Conservation (phyloP, 2,888 invertebrate species). For the Temnothorax rugatulus region DNA sequence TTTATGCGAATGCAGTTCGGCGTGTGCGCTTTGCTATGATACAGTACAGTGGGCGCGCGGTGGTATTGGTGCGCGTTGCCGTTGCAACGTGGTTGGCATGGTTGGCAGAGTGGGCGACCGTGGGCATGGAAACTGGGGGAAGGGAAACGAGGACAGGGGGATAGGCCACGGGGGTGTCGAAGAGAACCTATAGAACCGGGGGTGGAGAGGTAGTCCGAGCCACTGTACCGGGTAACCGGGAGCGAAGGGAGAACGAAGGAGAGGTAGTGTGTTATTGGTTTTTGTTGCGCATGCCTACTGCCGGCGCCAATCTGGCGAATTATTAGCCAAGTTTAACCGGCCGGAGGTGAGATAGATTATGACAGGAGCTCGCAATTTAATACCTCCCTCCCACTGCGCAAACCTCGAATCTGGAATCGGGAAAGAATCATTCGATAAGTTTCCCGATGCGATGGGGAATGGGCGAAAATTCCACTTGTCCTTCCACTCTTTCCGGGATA, state of each 20-base stretch:
- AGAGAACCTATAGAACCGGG: constrained; percentile 57
- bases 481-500: background rate
- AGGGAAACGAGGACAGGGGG: constrained; percentile 38
- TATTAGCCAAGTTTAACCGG: constrained; percentile 84
- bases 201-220: constrained; percentile 42
- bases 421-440: constrained; percentile 53
- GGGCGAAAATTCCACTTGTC: constrained; percentile 24
- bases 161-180: constrained; percentile 51
- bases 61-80: constrained; percentile 68
- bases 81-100: constrained; percentile 71
- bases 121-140: constrained; percentile 65
- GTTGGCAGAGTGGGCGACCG: constrained; percentile 64
- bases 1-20: constrained; percentile 72
- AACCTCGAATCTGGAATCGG: constrained; percentile 43
- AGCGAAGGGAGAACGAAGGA: constrained; percentile 58
- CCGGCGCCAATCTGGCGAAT: constrained; percentile 84
- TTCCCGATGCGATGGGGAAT: constrained; percentile 29
- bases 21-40: constrained; percentile 57
- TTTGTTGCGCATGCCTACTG: constrained; percentile 84
- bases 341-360: constrained; percentile 77
- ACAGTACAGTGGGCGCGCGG: constrained; percentile 4
- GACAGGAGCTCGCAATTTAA: constrained; percentile 77
- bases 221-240: constrained; percentile 69
- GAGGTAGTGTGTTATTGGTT: constrained; percentile 84
- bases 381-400: constrained; percentile 57